A percentile compares a stretch with the other conserved stretches of the same genome.
These are phyloP conservation scores for Mesochorus sp. DNA, from an alignment of 2,888 invertebrate species.

Conservation along the genomic window DNA sequence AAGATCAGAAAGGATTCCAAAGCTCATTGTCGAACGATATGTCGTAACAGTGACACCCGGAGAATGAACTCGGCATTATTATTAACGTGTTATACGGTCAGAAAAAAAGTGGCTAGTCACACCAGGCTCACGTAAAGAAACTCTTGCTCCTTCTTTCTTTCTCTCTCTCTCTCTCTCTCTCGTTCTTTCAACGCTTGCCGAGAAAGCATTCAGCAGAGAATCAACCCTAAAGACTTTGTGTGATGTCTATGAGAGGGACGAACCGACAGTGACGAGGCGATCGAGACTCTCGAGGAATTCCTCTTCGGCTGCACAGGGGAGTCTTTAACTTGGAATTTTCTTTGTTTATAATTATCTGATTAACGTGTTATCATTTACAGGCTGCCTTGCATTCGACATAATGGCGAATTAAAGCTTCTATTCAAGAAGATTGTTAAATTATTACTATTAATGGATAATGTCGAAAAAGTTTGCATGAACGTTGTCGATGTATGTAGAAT, in stretches of 20 bases:
- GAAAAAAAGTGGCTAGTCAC: constrained; percentile 59
- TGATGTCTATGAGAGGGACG: constrained; percentile 31
- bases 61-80: constrained; percentile 64
- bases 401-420: no score
- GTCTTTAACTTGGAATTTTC: neutral
- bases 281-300: constrained; percentile 42
- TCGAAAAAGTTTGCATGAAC: no score
- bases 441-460: no score
- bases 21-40: constrained; percentile 64
- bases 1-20: constrained; percentile 58
- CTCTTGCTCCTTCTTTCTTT: constrained; percentile 30
- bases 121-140: constrained; percentile 30
- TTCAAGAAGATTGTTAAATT: no score
- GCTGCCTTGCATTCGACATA: neutral
- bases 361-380: neutral
- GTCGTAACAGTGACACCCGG: constrained; percentile 62
- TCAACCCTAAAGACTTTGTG: constrained; percentile 47
- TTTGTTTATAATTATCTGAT: constrained; percentile 3
- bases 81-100: constrained; percentile 59
- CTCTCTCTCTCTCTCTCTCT: constrained; percentile 57
- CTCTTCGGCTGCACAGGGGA: neutral
- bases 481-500: no score
- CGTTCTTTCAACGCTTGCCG: constrained; percentile 53
- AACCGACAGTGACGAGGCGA: constrained; percentile 58
- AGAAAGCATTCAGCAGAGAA: constrained; percentile 38